Evolutionary conservation across 2,888 invertebrate genomes (phyloP), one percentile per base, ranked within the genome.

Genomic region (Pachliopta kotzebuea): DNA sequence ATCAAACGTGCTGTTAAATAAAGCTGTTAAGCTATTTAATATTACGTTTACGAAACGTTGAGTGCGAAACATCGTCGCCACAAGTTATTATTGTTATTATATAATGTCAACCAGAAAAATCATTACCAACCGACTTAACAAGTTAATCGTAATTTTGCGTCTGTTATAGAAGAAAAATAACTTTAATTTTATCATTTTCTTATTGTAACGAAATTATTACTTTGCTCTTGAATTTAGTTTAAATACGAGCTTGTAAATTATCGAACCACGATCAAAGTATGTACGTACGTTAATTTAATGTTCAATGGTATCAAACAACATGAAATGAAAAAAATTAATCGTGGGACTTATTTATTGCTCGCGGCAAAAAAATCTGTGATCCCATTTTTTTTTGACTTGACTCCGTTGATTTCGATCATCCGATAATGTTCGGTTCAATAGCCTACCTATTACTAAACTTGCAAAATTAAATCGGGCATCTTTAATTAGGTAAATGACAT

Each of bases 371-470:
- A 42, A 55, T 21, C 21, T 45, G 31, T 60, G 59, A 55, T 60
- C 63, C 50, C 59, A 55, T 60, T 50, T 59, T 20, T n/a, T 26
- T n/a, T 11, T 6, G 4, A 26, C 42, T 37, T n/a, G 49, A 50
- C 37, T 52, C 18, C 37, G 60, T 53, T 53, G 56, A 29, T 29
- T 24, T 50, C 37, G 26, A 50, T 50, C 37, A 50, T 64, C 50
- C 60, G 56, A 59, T 50, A 59, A 14, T 23, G 37, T 55, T 17
- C 56, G 23, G 55, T 60, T 60, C 59, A 64, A 58, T 63, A 63
- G 21, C 57, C 62, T 57, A 24, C 14, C 65, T 68, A 69, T 53
- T n/a, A 45, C 7, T 7, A 45, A 45, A n/a, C n/a, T 45, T 45
- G 18, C n/a, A 8, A 45, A n/a, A 45, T 45, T 18, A 18, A 45